Base-by-base conservation (phyloP, 2,888 invertebrate genomes). In the Eilema griseolum region DNA sequence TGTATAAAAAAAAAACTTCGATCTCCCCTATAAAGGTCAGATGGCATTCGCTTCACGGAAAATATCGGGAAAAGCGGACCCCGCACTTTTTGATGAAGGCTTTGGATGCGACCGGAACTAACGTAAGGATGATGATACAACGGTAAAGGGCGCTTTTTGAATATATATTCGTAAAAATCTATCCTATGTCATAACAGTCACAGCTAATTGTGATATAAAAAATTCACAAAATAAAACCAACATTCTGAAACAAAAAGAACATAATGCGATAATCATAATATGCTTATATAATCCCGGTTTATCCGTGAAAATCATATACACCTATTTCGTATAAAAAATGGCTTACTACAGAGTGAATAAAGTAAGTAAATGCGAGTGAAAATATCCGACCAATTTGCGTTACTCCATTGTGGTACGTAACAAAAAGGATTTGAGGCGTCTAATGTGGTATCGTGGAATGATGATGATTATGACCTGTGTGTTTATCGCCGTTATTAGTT, bases 251-350 rank as follows among this genome's bases (percentile, higher is more conserved):
- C 56, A 64, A 62, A 62, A 62, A 28, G n/a, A 46, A n/a, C 37
- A 33, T 26, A 60, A 60, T 26, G 26, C 14, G 0, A 26, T 60
- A 60, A 60, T 28, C 66, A 31, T 41, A 66, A 66, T 24, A 59
- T n/a, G 12, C 20, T 26, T 66, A 59, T 24, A 59, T 37, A n/a
- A 31, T 33, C 3, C 1, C 20, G 23, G 79, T 60, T 81, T 79
- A 74, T 28, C 56, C 61, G 23, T 37, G 23, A 69, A 61, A 74
- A 73, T 74, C 59, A 69, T 79, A 52, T 41, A 64, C 46, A 69
- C 16, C n/a, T 37, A 68, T 68, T 74, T 67, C 33, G 26, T 3
- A 59, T 67, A 31, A 57, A 71, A 74, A 72, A 66, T 68, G 70
- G 73, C 73, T 76, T 75, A 66, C 59, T 31, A 69, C 24, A 8